These are phyloP conservation scores for Atherix ibis DNA, from an alignment of 2,888 invertebrate genomes.

Conservation along the genomic window DNA sequence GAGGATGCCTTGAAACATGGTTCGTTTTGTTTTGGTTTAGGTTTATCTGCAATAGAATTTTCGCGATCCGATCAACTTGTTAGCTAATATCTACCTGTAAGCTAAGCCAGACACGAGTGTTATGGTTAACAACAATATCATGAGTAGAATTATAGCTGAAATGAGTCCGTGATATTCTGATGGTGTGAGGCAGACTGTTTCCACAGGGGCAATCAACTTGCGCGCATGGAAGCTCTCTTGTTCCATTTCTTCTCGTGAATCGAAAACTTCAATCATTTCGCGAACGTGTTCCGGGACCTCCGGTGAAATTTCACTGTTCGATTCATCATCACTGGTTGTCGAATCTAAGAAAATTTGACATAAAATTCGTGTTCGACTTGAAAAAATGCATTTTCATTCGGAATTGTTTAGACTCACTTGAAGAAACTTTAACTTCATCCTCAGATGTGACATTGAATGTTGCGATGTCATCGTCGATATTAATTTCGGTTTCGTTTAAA, in stretches of 20 bases:
- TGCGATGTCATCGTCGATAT: conserved; percentile 19
- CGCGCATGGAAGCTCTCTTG: conserved; percentile 46
- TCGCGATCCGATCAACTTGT: too few relatives aligned
- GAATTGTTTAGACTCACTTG: too few relatives aligned
- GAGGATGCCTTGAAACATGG: too few relatives aligned
- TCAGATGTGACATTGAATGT: too few relatives aligned
- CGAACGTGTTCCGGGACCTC: conserved; percentile 59
- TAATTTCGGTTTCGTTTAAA: conserved; percentile 25
- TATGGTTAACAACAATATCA: conserved; percentile 57
- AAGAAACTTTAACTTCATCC: too few relatives aligned
- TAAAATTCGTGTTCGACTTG: conserved; percentile 3
- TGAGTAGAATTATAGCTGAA: conserved; percentile 57
- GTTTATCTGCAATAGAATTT: too few relatives aligned
- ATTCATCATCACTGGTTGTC: background rate
- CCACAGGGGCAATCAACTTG: conserved; percentile 44
- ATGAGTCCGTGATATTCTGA: conserved; percentile 76
- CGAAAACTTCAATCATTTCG: conserved; percentile 82
- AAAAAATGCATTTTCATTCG: background rate
- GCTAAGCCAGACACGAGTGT: conserved; percentile 57
- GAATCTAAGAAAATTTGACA: too few relatives aligned
- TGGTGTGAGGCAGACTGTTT: conserved; percentile 64
- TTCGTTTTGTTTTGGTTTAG: too few relatives aligned
- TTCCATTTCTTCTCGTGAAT: conserved; percentile 56
- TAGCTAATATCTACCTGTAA: conserved; percentile 50
- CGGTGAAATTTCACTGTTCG: conserved; percentile 4